phyloP scores from a whole-genome alignment of 2,888 invertebrate species.

The Ferdinandea cuprea region DNA sequence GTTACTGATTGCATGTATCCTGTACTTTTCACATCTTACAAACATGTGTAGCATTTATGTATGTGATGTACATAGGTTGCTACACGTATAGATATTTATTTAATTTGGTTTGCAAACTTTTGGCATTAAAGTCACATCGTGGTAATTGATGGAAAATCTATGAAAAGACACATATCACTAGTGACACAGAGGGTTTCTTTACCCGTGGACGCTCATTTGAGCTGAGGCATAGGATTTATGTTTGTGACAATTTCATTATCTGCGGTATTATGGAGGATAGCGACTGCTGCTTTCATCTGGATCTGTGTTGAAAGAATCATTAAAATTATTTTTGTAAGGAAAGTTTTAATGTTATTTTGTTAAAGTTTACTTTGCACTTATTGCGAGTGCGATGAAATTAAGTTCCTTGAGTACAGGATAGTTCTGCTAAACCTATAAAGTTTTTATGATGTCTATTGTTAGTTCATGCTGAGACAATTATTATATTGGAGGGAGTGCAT shows the following conservation, averaged over 20 bases:
- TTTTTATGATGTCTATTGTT: too few species aligned
- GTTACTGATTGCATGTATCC: not conserved
- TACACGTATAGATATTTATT: slow-evolving; percentile 9
- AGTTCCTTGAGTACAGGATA: not conserved
- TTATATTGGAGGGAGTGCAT: too few species aligned
- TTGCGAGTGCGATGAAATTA: not conserved
- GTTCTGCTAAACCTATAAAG: not conserved
- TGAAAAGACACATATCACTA: slow-evolving; percentile 36
- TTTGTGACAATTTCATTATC: slow-evolving; percentile 37
- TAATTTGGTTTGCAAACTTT: slow-evolving; percentile 64
- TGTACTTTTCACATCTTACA: not conserved
- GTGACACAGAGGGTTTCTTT: not conserved
- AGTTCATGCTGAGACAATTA: too few species aligned
- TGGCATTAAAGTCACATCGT: slow-evolving; percentile 69
- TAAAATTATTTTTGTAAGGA: slow-evolving; percentile 34
- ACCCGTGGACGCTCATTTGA: not conserved
- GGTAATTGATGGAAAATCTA: slow-evolving; percentile 69
- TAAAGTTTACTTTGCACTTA: slow-evolving; percentile 9
- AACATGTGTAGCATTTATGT: not conserved
- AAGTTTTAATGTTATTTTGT: slow-evolving; percentile 41
- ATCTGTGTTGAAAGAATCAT: slow-evolving; percentile 9
- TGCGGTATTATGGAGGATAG: slow-evolving; percentile 9
- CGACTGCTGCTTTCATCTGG: not conserved
- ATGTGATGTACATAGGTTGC: slow-evolving; percentile 4
- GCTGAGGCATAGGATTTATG: slow-evolving; percentile 7